Percentiles rank a stretch among this genome's conserved stretches.
Evolutionary conservation across 2,888 invertebrate species (phyloP).

Genomic region (Ophion ellenae): DNA sequence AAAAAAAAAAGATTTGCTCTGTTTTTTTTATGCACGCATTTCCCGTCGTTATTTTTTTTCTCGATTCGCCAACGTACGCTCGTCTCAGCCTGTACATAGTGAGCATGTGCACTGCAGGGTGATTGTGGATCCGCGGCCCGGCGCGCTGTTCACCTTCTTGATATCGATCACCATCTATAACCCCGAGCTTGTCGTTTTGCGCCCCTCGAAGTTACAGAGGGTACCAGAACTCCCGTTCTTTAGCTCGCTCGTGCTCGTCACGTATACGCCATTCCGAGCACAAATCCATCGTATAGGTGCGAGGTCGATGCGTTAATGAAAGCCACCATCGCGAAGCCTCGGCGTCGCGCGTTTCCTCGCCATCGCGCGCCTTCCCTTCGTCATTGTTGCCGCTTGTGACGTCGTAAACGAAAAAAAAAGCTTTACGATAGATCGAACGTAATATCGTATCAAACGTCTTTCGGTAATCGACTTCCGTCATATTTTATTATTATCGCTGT

Average conservation of each 20-base stretch:
- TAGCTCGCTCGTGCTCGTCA: conserved; percentile 17
- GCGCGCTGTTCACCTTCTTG: conserved; percentile 64
- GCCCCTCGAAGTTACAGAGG: conserved; percentile 35
- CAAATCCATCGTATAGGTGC: conserved; percentile 37
- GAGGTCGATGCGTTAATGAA: conserved; percentile 60
- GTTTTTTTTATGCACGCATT: neutral
- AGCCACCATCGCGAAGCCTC: conserved; percentile 24
- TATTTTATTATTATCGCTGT: neutral
- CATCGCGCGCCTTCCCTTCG: conserved; percentile 7
- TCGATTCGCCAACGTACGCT: neutral
- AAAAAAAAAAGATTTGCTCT: neutral
- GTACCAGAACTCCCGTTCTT: conserved; percentile 21
- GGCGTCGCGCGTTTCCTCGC: neutral
- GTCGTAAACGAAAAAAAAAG: neutral
- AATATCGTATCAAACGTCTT: neutral
- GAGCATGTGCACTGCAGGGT: conserved; percentile 29
- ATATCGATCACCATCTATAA: conserved; percentile 60
- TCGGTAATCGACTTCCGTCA: neutral
- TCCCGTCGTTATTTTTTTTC: neutral
- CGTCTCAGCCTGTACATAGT: conserved; percentile 5
- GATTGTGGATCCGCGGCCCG: conserved; percentile 29
- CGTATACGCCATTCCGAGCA: conserved; percentile 26
- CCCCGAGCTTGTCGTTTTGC: conserved; percentile 35
- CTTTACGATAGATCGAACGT: neutral
- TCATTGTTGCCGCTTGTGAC: conserved; percentile 44